phyloP scores from a whole-genome alignment of 2,888 invertebrate species.

The Standfussiana lucernea region DNA sequence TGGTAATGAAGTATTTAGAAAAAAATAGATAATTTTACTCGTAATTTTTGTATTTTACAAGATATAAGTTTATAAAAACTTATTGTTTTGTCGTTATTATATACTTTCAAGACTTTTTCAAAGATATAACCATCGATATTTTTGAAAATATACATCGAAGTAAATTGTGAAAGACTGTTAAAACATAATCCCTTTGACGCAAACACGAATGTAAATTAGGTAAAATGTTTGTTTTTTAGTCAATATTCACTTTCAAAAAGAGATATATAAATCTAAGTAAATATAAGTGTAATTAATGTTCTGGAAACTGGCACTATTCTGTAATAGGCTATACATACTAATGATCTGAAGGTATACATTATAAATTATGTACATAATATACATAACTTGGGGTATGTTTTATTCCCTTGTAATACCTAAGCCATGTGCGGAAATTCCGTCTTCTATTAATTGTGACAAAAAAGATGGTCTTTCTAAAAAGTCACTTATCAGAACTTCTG shows the following conservation, averaged over 20 bases:
- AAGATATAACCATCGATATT: slow-evolving; percentile 51
- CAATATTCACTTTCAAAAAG: slow-evolving; percentile 70
- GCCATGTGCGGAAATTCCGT: not conserved
- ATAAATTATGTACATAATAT: slow-evolving; percentile 51
- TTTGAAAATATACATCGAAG: slow-evolving; percentile 68
- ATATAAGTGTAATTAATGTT: slow-evolving; percentile 61
- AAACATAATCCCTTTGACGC: slow-evolving; percentile 71
- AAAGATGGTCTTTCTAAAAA: not conserved
- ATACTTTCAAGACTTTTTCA: slow-evolving; percentile 9
- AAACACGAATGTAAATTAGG: slow-evolving; percentile 49
- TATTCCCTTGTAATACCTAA: slow-evolving; percentile 37
- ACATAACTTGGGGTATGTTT: slow-evolving; percentile 12
- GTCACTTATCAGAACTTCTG: not conserved
- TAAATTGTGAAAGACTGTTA: slow-evolving; percentile 70
- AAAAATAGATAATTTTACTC: not conserved
- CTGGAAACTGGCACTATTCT: slow-evolving; percentile 62
- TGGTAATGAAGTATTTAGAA: not conserved
- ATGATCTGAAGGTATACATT: slow-evolving; percentile 53
- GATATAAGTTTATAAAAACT: not conserved
- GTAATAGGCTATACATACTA: slow-evolving; percentile 44
- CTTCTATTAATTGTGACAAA: not conserved
- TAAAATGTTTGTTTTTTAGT: slow-evolving; percentile 54
- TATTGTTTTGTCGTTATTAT: not conserved
- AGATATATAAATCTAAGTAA: slow-evolving; percentile 63
- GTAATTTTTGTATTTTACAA: not conserved